Evolutionary conservation across 2,888 invertebrate species (phyloP).

Genomic region (Lordiphosa andalusiaca): DNA sequence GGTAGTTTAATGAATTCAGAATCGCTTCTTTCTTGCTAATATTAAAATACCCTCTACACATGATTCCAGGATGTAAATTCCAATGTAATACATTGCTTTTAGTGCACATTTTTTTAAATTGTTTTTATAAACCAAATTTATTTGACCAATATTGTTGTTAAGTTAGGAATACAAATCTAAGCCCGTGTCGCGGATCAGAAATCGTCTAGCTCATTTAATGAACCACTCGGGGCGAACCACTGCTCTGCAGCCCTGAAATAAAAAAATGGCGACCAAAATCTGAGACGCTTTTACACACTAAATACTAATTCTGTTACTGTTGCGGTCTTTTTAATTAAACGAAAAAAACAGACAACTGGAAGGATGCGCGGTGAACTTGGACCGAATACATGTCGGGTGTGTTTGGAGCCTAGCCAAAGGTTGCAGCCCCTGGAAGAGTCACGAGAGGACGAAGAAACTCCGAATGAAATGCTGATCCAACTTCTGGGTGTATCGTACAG

Average conservation of each 20-base stretch:
- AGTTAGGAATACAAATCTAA: not conserved
- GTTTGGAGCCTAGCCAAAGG: constrained; percentile 67
- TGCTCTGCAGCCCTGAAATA: constrained; percentile 17
- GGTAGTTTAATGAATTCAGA: too few relatives aligned
- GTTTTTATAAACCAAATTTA: too few relatives aligned
- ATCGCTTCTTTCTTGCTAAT: too few relatives aligned
- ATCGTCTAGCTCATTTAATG: not conserved
- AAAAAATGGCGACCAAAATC: constrained; percentile 54
- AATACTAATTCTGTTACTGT: constrained; percentile 65
- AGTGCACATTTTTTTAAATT: too few relatives aligned
- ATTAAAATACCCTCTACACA: too few relatives aligned
- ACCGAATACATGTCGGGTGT: constrained; percentile 72
- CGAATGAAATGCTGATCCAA: constrained; percentile 72
- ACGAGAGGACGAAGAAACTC: constrained; percentile 72
- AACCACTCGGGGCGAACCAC: constrained; percentile 2
- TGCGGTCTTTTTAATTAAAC: constrained; percentile 38
- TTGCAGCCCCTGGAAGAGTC: constrained; percentile 72
- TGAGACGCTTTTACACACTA: constrained; percentile 68
- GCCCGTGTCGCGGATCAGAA: not conserved
- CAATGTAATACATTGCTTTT: too few relatives aligned
- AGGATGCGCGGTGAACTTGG: constrained; percentile 70
- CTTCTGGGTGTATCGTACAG: constrained; percentile 70
- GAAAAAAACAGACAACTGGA: constrained; percentile 16
- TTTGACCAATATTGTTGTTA: too few relatives aligned
- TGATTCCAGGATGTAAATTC: too few relatives aligned